Evolutionary conservation across 2,797 vertebrate genomes (phyloP), one percentile per base, ranked within the genome.

Genomic region (Oryzias sinensis): DNA sequence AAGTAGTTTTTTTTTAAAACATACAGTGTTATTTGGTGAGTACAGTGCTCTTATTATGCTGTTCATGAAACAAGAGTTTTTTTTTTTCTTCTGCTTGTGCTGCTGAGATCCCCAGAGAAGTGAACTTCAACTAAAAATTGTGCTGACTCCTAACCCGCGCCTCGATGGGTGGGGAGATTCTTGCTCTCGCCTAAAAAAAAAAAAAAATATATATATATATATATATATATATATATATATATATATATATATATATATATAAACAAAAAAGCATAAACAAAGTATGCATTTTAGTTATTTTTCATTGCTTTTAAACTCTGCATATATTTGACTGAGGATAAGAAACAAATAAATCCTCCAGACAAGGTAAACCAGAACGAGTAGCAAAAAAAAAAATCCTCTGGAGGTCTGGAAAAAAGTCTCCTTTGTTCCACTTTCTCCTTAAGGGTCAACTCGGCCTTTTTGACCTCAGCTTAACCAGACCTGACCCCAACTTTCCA

Each of bases 371-470:
- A 48, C 6, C 42, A 14, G 48, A 45, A 47, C 1, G 22, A 49
- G 50, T 42, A 13, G 45, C 64, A 37, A 42, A 52, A 60, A 4
- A 33, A 62, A 50, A 56, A 7, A 25, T 50, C 65, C 70, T 61
- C 43, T 62, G 59, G 73, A 79, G 71, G 25, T 53, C 16, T 48
- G 42, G 33, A 37, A 37, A 29, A 79, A 80, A 62, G 64, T 53
- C 56, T 88, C 79, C 33, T 37, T 2, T 14, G 54, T 88, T 85
- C 81, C 82, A 79, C 68, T 75, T 82, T 84, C 79, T 72, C 82
- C 76, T 56, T 61, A 62, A 27, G 47, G 29, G 22, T 58, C 50
- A 66, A 48, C 65, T 60, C 51, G 29, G 14, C 2, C 24, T 29
- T 18, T 46, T 62, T 65, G 81, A 85, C 80, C 77, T 49, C 43